A percentile compares a stretch with the other conserved stretches of the same genome.
phyloP scores from a whole-genome alignment of 1,140 invertebrate species.

The Episyrphus balteatus region DNA sequence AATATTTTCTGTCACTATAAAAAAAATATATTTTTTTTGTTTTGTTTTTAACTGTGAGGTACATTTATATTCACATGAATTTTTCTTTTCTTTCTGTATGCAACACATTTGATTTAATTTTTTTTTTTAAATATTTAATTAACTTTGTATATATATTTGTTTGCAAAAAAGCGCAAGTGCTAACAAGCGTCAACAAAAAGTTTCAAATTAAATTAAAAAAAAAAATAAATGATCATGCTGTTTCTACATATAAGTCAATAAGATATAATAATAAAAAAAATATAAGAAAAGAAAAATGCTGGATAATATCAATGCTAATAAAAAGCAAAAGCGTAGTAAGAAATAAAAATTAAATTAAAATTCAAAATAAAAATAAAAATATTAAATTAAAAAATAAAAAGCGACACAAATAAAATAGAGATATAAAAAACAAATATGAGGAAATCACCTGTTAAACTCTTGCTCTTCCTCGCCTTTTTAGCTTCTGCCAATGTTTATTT shows the following conservation, averaged over 20 bases:
- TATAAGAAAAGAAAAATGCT: background rate
- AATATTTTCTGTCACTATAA: too few species aligned
- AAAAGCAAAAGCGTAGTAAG: background rate
- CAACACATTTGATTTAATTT: background rate
- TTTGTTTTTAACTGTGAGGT: background rate
- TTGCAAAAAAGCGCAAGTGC: too few species aligned
- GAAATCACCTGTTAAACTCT: conserved; percentile 70
- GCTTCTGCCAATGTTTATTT: conserved; percentile 52
- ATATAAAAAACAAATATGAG: too few species aligned
- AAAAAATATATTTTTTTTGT: too few species aligned
- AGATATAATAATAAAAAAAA: background rate
- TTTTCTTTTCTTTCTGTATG: background rate
- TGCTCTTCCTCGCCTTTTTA: conserved; percentile 85
- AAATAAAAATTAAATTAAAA: conserved; percentile 5
- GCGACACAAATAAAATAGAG: too few species aligned
- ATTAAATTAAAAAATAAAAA: conserved; percentile 3
- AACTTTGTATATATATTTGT: background rate
- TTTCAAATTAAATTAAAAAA: background rate
- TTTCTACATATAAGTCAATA: background rate
- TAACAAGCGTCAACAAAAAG: background rate
- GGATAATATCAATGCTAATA: background rate
- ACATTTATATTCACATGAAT: background rate
- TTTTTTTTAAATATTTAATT: background rate
- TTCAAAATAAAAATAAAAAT: background rate
- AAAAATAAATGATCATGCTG: background rate